These are phyloP conservation scores for Tupaia tana DNA, from an alignment of 2,113 vertebrate genomes.

Conservation along the genomic window DNA sequence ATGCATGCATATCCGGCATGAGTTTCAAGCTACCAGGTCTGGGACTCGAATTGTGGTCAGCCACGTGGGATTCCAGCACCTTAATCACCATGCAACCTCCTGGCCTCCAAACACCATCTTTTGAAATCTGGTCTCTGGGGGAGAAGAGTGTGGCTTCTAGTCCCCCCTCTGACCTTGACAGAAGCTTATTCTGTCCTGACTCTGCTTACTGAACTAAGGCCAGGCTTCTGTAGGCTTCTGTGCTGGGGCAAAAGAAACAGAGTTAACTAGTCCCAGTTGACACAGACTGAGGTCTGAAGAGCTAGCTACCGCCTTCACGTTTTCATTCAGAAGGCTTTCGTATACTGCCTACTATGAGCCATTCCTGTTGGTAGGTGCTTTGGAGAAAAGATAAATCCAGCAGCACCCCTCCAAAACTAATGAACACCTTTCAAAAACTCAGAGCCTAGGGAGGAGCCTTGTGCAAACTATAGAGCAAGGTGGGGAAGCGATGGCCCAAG, in stretches of 20 bases:
- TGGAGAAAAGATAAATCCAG: neutral
- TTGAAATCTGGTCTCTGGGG: neutral
- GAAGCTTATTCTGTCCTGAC: neutral
- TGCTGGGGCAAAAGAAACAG: neutral
- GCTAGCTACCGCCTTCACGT: fast-evolving
- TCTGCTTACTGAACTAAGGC: neutral
- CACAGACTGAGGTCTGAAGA: fast-evolving
- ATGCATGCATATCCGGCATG: too few relatives aligned
- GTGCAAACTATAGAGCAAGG: neutral
- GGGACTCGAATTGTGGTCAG: too few relatives aligned
- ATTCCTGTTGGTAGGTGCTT: neutral
- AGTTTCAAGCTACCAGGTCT: too few relatives aligned
- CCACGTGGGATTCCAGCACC: too few relatives aligned
- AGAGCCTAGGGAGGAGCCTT: neutral
- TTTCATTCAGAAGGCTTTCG: neutral
- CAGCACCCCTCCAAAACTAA: too few relatives aligned
- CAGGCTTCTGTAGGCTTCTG: neutral
- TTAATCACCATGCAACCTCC: too few relatives aligned
- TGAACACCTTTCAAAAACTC: neutral
- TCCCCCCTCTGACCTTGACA: neutral
- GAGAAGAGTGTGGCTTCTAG: neutral
- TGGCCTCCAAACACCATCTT: neutral
- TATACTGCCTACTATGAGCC: neutral
- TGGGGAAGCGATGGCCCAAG: neutral
- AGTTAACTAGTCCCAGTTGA: too few relatives aligned